A percentile compares a stretch with the other conserved stretches of the same genome.
These are phyloP conservation scores for Drosophila hawaiiensis DNA, from an alignment of 2,888 invertebrate genomes.

Conservation along the genomic window DNA sequence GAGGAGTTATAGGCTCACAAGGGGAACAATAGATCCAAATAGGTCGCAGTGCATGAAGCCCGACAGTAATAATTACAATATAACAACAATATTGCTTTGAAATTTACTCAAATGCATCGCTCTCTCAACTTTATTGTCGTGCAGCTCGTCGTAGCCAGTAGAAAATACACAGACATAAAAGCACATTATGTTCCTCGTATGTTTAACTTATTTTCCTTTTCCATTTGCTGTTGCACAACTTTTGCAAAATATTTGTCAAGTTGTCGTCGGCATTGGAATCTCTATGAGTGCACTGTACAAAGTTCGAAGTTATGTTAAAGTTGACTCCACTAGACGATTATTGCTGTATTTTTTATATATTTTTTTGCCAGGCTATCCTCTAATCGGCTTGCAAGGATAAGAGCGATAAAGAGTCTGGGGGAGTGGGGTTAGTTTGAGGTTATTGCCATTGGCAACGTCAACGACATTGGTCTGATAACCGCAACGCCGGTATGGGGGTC, in stretches of 20 bases:
- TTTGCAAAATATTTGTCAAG: constrained; percentile 62
- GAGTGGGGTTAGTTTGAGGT: background rate
- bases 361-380: constrained; percentile 12
- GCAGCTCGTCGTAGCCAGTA: background rate
- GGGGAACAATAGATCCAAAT: background rate
- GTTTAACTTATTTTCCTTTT: background rate
- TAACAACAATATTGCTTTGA: background rate
- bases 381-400: constrained; percentile 13
- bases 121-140: background rate
- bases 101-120: constrained; percentile 2
- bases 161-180: background rate
- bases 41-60: background rate
- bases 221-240: constrained; percentile 25
- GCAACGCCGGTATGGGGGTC: background rate
- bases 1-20: background rate
- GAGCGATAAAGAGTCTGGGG: background rate
- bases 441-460: constrained; percentile 24
- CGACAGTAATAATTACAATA: background rate
- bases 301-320: constrained; percentile 57
- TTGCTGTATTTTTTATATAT: constrained; percentile 5
- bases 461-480: constrained; percentile 41
- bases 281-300: constrained; percentile 22
- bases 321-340: constrained; percentile 43
- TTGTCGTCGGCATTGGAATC: constrained; percentile 57
- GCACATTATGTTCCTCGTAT: constrained; percentile 1